Evolutionary conservation across 23 tunicate species (phyloP).

Genomic region (Oikopleura dioica): DNA sequence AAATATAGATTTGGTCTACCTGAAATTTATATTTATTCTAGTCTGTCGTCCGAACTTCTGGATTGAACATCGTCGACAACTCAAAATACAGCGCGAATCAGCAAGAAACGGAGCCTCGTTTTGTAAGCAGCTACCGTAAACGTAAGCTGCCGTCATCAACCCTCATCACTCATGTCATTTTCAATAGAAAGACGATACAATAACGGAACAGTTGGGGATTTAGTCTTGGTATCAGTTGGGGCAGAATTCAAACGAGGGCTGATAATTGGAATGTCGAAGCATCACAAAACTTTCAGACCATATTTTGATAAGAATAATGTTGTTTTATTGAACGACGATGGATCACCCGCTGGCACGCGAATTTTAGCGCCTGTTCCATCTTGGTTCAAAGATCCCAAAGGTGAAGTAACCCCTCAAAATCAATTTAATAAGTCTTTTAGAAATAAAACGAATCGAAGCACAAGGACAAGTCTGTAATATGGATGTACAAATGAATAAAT

Average conservation of each 20-base stretch:
- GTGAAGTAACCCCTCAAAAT: no score
- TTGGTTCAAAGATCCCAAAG: constrained; percentile 40
- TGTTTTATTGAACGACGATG: constrained; percentile 44
- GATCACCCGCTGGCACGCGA: constrained; percentile 82
- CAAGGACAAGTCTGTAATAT: neutral
- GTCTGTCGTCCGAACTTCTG: neutral
- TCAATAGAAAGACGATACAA: constrained; percentile 13
- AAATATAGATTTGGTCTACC: neutral
- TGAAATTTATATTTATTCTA: neutral
- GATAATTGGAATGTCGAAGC: constrained; percentile 36
- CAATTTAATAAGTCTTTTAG: no score
- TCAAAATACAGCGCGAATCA: neutral
- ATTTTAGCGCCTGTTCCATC: constrained; percentile 69
- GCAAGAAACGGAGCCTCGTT: neutral
- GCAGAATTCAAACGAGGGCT: constrained; percentile 49
- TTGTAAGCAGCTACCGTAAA: neutral
- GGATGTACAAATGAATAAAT: constrained; percentile 9
- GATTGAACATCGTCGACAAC: neutral
- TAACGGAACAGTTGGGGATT: constrained; percentile 51
- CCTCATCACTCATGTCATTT: no score
- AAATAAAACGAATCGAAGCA: neutral
- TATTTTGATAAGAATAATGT: constrained; percentile 74
- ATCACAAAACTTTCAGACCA: constrained; percentile 39
- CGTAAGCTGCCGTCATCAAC: no score
- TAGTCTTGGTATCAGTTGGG: constrained; percentile 31